Evolutionary conservation across 2,797 vertebrate species (phyloP).

Genomic region (Anomalospiza imberbis): DNA sequence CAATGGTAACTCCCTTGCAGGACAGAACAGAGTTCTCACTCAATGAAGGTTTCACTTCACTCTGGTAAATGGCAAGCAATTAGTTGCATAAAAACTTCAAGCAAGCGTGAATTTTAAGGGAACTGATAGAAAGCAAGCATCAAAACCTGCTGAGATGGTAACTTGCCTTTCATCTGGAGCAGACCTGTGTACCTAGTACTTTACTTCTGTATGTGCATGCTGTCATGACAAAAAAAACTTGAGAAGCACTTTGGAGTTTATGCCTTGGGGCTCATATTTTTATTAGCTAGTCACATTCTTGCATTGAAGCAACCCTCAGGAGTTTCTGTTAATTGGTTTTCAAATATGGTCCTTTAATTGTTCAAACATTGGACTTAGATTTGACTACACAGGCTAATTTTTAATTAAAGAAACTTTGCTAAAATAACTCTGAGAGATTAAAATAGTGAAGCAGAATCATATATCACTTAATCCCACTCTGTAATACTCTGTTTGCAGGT

Average conservation of each 20-base stretch:
- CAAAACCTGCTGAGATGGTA: neutral
- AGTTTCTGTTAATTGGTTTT: constrained; percentile 62
- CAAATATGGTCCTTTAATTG: constrained; percentile 50
- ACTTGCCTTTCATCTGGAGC: neutral
- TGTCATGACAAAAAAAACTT: neutral
- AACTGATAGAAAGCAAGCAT: neutral
- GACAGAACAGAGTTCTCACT: neutral
- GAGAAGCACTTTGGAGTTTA: neutral
- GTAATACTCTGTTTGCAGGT: neutral
- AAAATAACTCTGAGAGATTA: constrained; percentile 32
- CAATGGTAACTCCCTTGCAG: neutral
- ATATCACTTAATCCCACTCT: constrained; percentile 1
- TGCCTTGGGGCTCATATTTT: constrained; percentile 40
- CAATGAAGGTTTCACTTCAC: neutral
- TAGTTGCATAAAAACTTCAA: neutral
- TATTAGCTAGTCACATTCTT: constrained; percentile 22
- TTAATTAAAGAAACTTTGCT: constrained; percentile 53
- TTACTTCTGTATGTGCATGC: neutral
- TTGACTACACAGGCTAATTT: constrained; percentile 28
- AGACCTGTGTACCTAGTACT: neutral
- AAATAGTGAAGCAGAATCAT: neutral
- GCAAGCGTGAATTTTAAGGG: neutral
- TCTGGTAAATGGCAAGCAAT: neutral
- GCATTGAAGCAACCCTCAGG: constrained; percentile 12
- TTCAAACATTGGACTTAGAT: constrained; percentile 28